Evolutionary conservation across 2,888 invertebrate genomes (phyloP), one percentile per base, ranked within the genome.

Genomic region (Habrosyne pyritoides): DNA sequence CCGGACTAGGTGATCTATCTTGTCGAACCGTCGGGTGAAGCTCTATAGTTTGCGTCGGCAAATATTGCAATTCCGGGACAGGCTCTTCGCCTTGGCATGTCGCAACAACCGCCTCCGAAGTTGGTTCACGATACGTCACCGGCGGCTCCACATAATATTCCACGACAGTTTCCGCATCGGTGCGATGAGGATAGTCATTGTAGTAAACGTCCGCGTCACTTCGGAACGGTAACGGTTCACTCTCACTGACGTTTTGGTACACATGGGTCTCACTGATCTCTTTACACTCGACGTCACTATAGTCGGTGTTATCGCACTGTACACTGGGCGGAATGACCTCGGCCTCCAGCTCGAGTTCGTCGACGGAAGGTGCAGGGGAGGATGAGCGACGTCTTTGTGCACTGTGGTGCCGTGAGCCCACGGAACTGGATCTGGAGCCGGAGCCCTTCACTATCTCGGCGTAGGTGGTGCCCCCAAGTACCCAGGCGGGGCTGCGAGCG

Each of bases 391-490:
- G 60, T 64, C 76, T 69, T 22, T 73, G 77, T 24, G 75, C 71
- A 58, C 81, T 76, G 54, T 74, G 71, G 30, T 74, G 72, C 55
- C 82, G 69, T 33, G 83, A 81, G 57, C 77, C 75, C 12, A 78
- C 74, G 51, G 91, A 84, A 75, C 85, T 83, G 60, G 90, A 86
- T 63, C 91, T 77, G 48, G 87, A 87, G 76, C 79, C 76, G 63
- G 76, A 74, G 90, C 97, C 96, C 68, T 95, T 94, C 60, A 97
- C 93, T 63, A 97, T 95, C 86, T 96, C 96, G 51, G 97, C 96
- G 83, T 97, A 97, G 50, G 96, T 94, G 51, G 96, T 94, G 22
- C 95, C 95, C 28, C 96, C 96, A 2, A 95, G 95, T 47, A 92
- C 81, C 96, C 96, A 96, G 79, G 95, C 94, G 14, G 96, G 96